Evolutionary conservation across 2,888 invertebrate species (phyloP), one percentile per base, ranked within the genome.

Genomic region (Oscheius sp.): DNA sequence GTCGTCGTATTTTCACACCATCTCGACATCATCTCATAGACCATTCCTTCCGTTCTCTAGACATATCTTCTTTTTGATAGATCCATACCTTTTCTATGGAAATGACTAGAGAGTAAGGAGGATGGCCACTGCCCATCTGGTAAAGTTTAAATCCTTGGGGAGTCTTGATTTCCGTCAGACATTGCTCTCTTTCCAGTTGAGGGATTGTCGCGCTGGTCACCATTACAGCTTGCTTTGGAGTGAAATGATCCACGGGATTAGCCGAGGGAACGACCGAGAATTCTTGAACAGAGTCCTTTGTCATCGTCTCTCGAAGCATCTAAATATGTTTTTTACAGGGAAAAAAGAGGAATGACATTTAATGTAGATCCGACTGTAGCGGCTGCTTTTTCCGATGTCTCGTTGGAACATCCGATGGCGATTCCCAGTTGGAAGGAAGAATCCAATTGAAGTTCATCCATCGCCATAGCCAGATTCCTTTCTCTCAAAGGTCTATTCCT

Each of bases 231-330:
- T 82, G 75, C 45, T 74, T 69, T 6, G 83, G 83, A 14, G 84
- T 78, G 73, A 84, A 84, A 61, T 84, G 84, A 66, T 84, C 84
- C 2, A 73, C 68, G 1, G 84, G 84, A 44, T 79, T 79, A 5
- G 76, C 77, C 1, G 84, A 84, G 24, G 84, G 84, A 9, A 80
- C 70, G 4, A 84, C 83, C 6, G 81, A 81, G 67, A 71, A 85
- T 63, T 84, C 84, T 9, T 73, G 62, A 8, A 84, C 84, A 26
- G 73, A 68, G 62, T 84, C 84, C 56, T 73, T 75, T 45, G 79
- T 79, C 44, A 82, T 49, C 14, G 81, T 77, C 54, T 77, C 77
- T 9, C 75, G 51, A 22, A 84, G 69, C 64, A 73, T 80, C 83
- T 83, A 65, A 38, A 78, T 67, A 12, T 9, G 17, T 28, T 14